Percentiles rank a stretch among this genome's conserved stretches.
Evolutionary conservation across 2,888 invertebrate species (phyloP).

Genomic region (Drosophila peninsularis): DNA sequence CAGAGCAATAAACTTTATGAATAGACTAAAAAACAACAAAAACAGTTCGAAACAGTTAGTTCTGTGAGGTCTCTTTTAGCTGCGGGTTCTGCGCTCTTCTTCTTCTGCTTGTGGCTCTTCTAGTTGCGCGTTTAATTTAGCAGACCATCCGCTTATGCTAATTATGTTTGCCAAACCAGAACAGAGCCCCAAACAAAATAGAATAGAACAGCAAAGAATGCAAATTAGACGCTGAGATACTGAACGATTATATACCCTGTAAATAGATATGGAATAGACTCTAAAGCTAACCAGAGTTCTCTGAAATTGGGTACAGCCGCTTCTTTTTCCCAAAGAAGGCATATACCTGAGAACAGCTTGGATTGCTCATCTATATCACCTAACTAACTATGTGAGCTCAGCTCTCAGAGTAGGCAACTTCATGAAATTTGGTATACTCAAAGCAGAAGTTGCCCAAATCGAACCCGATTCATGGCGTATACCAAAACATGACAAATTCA

Average conservation of each 20-base stretch:
- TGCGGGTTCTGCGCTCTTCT: slow-evolving; percentile 3
- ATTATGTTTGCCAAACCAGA: slow-evolving; percentile 62
- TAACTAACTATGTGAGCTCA: background rate
- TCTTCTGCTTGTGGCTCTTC: background rate
- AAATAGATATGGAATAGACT: too few species aligned
- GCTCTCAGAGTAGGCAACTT: background rate
- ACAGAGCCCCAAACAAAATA: slow-evolving; percentile 26
- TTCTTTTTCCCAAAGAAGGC: background rate
- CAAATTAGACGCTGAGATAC: background rate
- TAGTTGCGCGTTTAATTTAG: slow-evolving; percentile 45
- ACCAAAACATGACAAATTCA: background rate
- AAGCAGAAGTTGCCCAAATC: background rate
- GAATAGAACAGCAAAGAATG: slow-evolving; percentile 3
- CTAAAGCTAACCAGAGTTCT: too few species aligned
- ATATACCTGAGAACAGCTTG: background rate
- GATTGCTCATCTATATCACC: background rate
- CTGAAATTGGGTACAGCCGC: too few species aligned
- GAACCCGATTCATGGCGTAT: too few species aligned
- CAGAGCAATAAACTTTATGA: slow-evolving; percentile 60
- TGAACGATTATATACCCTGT: background rate
- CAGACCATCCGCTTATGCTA: slow-evolving; percentile 65
- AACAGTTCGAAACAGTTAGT: slow-evolving; percentile 31
- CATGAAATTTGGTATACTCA: background rate
- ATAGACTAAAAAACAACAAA: slow-evolving; percentile 20
- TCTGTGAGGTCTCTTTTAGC: slow-evolving; percentile 2